phyloP scores from a whole-genome alignment of 2,113 vertebrate genomes.

The Phrynosoma blainvillii region DNA sequence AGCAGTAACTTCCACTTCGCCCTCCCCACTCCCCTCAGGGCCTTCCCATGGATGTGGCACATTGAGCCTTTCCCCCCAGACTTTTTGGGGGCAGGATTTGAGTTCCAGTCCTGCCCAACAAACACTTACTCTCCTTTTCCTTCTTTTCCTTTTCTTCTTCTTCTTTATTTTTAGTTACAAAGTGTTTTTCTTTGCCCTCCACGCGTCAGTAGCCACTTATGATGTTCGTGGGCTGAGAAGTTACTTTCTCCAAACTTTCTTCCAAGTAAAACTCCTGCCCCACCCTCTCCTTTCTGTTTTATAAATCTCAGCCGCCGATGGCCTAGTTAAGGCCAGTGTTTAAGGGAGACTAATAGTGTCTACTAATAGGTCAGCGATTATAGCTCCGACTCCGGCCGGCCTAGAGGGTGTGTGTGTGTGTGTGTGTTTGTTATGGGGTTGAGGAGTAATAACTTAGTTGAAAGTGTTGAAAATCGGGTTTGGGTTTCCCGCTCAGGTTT shows the following conservation, averaged over 20 bases:
- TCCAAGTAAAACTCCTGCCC: neutral
- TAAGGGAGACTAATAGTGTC: neutral
- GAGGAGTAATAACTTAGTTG: neutral
- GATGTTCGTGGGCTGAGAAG: neutral
- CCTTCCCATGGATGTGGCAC: neutral
- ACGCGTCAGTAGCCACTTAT: no score
- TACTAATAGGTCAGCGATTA: neutral
- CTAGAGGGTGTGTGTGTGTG: neutral
- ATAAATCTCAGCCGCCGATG: neutral
- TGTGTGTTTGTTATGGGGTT: neutral
- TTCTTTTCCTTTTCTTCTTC: neutral
- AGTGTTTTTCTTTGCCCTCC: neutral
- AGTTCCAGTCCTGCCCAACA: no score
- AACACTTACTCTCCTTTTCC: no score
- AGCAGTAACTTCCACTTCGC: neutral
- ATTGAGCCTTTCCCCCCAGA: neutral
- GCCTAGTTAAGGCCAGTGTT: neutral
- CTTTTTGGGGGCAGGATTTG: no score
- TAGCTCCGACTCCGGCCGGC: neutral
- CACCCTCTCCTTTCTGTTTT: neutral
- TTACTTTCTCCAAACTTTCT: slow-evolving; percentile 11
- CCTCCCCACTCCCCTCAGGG: neutral
- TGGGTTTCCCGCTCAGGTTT: neutral
- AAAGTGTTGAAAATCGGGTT: neutral
- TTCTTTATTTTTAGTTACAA: neutral